These are phyloP conservation scores for Diarsia mendica DNA, from an alignment of 2,888 invertebrate species.

Conservation along the genomic window DNA sequence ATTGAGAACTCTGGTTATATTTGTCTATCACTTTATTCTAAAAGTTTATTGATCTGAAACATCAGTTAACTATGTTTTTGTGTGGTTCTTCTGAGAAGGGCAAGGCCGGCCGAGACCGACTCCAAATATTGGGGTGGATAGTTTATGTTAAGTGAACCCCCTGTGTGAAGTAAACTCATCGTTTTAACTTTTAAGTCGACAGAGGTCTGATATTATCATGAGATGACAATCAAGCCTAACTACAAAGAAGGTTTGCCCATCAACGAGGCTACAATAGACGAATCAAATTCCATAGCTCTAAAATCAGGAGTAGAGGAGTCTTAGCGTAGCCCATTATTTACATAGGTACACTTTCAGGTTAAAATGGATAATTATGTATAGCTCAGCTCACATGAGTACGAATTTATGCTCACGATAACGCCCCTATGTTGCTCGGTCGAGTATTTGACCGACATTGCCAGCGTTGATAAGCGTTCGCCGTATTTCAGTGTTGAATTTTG, in stretches of 20 bases:
- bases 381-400: slow-evolving; percentile 51
- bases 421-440: slow-evolving; percentile 76
- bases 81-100: slow-evolving; percentile 53
- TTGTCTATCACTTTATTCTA: slow-evolving; percentile 29
- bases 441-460: slow-evolving; percentile 76
- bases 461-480: slow-evolving; percentile 73
- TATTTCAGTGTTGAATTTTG: slow-evolving; percentile 63
- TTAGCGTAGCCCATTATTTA: slow-evolving; percentile 4
- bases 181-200: slow-evolving; percentile 34
- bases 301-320: slow-evolving; percentile 1
- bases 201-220: slow-evolving; percentile 32
- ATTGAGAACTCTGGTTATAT: slow-evolving; percentile 27
- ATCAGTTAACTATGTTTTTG: slow-evolving; percentile 54
- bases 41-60: slow-evolving; percentile 47
- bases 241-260: slow-evolving; percentile 3
- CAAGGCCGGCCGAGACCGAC: slow-evolving; percentile 8
- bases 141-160: slow-evolving; percentile 50
- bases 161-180: slow-evolving; percentile 28
- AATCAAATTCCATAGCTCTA: slow-evolving; percentile 7
- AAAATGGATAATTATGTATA: slow-evolving; percentile 38
- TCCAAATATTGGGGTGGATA: slow-evolving; percentile 41
- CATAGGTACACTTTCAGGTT: slow-evolving; percentile 5
- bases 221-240: slow-evolving; percentile 29
- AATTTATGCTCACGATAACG: slow-evolving; percentile 76
- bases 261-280: neutral